Evolutionary conservation across 1,140 invertebrate species (phyloP).

Genomic region (Heliconius eleuchia): DNA sequence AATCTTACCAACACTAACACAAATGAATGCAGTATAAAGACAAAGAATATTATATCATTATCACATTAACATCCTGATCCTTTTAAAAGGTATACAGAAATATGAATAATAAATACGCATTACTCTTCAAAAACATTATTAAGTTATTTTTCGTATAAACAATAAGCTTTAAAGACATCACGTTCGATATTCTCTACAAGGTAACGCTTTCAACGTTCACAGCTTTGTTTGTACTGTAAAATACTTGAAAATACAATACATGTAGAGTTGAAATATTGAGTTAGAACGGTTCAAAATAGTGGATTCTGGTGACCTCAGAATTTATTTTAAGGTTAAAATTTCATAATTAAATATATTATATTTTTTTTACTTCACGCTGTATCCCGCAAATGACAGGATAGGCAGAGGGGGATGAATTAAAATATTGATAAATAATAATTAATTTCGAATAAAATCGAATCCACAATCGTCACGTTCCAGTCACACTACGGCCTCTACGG

Average conservation of each 20-base stretch:
- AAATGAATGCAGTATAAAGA: no score
- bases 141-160: constrained; percentile 30
- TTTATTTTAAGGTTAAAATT: background rate
- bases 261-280: constrained; percentile 21
- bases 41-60: background rate
- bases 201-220: constrained; percentile 40
- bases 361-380: no score
- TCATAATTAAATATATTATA: background rate
- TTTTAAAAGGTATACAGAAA: background rate
- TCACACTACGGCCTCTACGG: no score
- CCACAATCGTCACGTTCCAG: no score
- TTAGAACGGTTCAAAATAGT: background rate
- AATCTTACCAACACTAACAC: no score
- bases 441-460: no score
- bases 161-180: constrained; percentile 43
- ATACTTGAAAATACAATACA: constrained; percentile 37
- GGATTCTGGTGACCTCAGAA: background rate
- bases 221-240: constrained; percentile 38
- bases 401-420: no score
- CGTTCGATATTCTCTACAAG: constrained; percentile 38
- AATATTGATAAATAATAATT: no score
- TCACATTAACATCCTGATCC: background rate
- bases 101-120: constrained; percentile 19
- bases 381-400: no score
- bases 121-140: constrained; percentile 35